Evolutionary conservation across 2,797 vertebrate species (phyloP), one percentile per base, ranked within the genome.

Genomic region (Distichodus sexfasciatus): DNA sequence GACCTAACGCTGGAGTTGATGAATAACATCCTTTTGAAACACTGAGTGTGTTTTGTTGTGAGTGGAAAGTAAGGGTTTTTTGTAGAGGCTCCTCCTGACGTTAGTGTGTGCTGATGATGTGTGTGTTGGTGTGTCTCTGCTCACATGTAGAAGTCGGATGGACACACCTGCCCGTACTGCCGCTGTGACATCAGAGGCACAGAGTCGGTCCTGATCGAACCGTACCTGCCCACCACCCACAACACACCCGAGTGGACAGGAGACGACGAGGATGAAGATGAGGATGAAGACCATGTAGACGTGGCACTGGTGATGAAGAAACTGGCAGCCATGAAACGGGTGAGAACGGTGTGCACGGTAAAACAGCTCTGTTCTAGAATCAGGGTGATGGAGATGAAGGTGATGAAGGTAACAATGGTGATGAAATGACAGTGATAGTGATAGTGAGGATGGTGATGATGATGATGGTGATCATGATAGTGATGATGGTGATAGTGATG

Each of bases 131-230:
- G 41, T 50, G 8, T 65, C 24, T 6, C 10, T 19, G 40, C 8
- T 47, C 2, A 50, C 23, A 7, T 14, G 11, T 86, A 94, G 93
- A 89, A 88, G 55, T 90, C 91, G 0, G 88, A 91, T 0, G 89
- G 89, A 23, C 85, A 87, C 67, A 92, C 91, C 6, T 96, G 94
- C 65, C 95, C 95, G 1, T 96, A 94, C 83, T 96, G 95, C 63
- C 92, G 94, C 69, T 83, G 89, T 21, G 70, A 91, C 80, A 95
- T 96, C 85, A 83, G 80, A 79, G 94, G 92, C 53, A 91, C 79
- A 0, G 89, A 94, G 72, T 76, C 89, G 0, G 72, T 96, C 53
- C 61, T 84, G 1, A 70, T 96, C 3, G 88, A 88, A 43, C 86
- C 85, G 0, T 87, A 83, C 76, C 31, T 47, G 53, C 67, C 81